Conservation (phyloP, 2,797 vertebrate species). For the Liasis olivaceus region DNA sequence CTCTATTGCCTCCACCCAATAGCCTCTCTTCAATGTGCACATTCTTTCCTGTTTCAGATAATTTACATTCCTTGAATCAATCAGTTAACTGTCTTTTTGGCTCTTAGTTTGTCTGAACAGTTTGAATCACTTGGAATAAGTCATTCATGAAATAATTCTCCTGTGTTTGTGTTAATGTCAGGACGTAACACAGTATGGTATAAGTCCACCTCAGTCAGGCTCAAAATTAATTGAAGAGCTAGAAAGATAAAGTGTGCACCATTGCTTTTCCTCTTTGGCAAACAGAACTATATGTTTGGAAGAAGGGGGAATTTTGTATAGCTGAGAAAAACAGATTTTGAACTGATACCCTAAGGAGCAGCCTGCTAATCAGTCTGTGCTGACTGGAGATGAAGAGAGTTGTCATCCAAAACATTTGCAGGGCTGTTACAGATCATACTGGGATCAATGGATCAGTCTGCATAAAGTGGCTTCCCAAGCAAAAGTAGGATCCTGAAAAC, state of each 20-base stretch:
- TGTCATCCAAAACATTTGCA: not conserved
- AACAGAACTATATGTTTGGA: not conserved
- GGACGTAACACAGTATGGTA: too few relatives aligned
- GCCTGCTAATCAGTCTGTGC: not conserved
- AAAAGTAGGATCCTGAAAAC: not conserved
- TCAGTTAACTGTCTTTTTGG: not conserved
- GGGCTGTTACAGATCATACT: not conserved
- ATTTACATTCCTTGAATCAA: not conserved
- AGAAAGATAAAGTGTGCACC: not conserved
- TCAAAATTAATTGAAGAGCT: not conserved
- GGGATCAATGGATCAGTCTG: not conserved
- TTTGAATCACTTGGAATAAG: not conserved
- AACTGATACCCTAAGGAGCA: not conserved
- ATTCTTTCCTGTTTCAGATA: not conserved
- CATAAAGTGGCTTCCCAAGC: not conserved
- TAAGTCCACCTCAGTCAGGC: not conserved
- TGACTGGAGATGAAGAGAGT: not conserved
- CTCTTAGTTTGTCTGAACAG: not conserved
- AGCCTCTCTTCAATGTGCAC: not conserved
- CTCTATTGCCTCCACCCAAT: not conserved
- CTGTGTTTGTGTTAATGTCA: not conserved
- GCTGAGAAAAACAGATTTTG: not conserved
- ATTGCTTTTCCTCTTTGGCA: not conserved
- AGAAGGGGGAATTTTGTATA: not conserved
- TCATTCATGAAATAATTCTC: not conserved